Conservation (phyloP, 2,888 invertebrate species). For the Cephonodes hylas region DNA sequence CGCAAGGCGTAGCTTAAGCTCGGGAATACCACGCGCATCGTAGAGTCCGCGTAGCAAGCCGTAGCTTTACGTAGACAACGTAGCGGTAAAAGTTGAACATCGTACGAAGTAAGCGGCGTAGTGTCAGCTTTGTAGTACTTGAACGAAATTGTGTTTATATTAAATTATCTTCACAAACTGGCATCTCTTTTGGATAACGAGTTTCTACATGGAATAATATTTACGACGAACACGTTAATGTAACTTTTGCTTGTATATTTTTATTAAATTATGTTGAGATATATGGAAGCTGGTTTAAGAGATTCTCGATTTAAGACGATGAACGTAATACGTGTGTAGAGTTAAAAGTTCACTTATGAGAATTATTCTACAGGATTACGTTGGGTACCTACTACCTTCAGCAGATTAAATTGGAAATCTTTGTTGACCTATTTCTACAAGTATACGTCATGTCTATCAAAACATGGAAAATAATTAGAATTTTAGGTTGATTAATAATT, state of each 20-base stretch:
- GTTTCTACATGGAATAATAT: neutral
- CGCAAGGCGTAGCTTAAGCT: neutral
- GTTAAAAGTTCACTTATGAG: no score
- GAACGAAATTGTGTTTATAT: constrained; percentile 8
- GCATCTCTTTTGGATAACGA: neutral
- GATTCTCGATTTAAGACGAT: no score
- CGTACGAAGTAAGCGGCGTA: neutral
- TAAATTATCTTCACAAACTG: neutral
- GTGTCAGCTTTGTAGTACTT: neutral
- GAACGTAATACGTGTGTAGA: no score
- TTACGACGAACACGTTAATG: neutral
- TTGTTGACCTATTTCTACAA: no score
- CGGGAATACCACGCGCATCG: no score
- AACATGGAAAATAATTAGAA: no score
- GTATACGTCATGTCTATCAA: no score
- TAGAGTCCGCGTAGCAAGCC: neutral
- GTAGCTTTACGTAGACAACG: neutral
- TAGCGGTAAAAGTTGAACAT: neutral
- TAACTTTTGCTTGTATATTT: neutral
- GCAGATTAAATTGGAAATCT: no score
- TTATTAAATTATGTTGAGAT: neutral
- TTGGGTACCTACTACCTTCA: no score
- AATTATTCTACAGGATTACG: no score
- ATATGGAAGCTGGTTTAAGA: no score
- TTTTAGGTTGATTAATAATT: no score